Evolutionary conservation across 1,140 invertebrate species (phyloP), one percentile per base, ranked within the genome.

Genomic region (Habropoda laboriosa): DNA sequence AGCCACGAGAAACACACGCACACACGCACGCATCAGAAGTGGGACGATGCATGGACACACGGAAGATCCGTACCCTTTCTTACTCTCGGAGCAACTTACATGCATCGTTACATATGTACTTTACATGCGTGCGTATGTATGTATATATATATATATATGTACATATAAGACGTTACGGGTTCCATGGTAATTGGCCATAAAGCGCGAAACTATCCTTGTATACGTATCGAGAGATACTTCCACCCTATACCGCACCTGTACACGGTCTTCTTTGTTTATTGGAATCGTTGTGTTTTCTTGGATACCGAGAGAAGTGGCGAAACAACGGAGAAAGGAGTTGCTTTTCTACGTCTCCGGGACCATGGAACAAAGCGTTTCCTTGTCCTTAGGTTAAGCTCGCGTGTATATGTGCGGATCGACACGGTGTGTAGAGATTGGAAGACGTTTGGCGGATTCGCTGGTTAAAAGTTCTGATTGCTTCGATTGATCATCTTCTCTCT

Each of bases 181-280:
- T 89, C 83, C 85, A 64, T 85, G 83, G 88, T 93, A 92, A 92
- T 93, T 91, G 91, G 82, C 87, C 90, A 89, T 93, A 93, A 93
- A 93, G 86, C 87, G 86, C 86, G 87, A 87, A 92, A 91, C 90
- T 90, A 91, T 92, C 87, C 83, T 87, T 87, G 88, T 88, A 81
- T 89, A 89, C 83, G 58, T 70, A 64, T 42, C 64, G 67, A 81
- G 67, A 81, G 70, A 42, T 64, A 58, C 79, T 79, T 72, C 68
- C 77, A 82, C 73, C 83, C 70, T 84, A 79, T 86, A 70, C 87
- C 77, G 86, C 90, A 92, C 86, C 87, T 91, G 90, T 87, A 86
- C 86, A 90, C 88, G 84, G 91, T 91, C 87, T 90, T 89, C 88
- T 90, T 90, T 90, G 88, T 92, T 88, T 91, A 91, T 90, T 77